phyloP scores from a whole-genome alignment of 2,888 invertebrate genomes.

The Volucella inflata region DNA sequence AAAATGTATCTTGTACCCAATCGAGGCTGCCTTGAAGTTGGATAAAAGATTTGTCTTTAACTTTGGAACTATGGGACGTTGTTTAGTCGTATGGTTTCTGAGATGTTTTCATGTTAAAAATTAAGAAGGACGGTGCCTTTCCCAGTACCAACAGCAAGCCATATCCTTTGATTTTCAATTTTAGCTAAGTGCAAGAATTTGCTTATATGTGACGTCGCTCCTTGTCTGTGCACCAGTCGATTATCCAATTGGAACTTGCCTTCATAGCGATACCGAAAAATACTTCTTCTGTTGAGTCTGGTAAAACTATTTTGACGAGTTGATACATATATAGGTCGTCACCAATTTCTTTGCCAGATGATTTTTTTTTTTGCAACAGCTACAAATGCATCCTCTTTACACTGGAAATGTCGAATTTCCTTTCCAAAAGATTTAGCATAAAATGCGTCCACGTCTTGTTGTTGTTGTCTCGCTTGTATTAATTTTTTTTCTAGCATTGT shows the following conservation, averaged over 20 bases:
- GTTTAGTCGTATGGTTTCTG: too few relatives aligned
- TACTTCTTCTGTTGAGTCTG: background rate
- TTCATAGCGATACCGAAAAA: conserved; percentile 7
- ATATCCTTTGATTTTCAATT: conserved; percentile 34
- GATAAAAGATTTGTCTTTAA: too few relatives aligned
- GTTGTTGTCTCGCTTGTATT: too few relatives aligned
- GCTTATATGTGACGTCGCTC: conserved; percentile 36
- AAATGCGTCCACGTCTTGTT: conserved; percentile 27
- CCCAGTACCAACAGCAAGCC: too few relatives aligned
- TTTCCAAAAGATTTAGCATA: background rate
- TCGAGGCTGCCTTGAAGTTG: too few relatives aligned
- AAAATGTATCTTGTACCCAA: too few relatives aligned
- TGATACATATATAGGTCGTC: background rate
- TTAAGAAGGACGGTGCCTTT: too few relatives aligned
- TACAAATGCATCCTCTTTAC: conserved; percentile 16
- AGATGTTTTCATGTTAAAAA: too few relatives aligned
- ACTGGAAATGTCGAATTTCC: conserved; percentile 1
- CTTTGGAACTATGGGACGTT: too few relatives aligned
- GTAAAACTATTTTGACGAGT: background rate
- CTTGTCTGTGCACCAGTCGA: conserved; percentile 7
- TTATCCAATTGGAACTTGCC: background rate
- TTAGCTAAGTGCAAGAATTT: conserved; percentile 2
- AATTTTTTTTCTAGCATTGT: conserved; percentile 48
- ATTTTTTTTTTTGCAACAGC: background rate
- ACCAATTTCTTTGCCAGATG: background rate